Percentiles rank a stretch among this genome's conserved stretches.
Conservation (phyloP, 37 sponge, comb jelly and placozoan genomes). For the Halichondria panicea region DNA sequence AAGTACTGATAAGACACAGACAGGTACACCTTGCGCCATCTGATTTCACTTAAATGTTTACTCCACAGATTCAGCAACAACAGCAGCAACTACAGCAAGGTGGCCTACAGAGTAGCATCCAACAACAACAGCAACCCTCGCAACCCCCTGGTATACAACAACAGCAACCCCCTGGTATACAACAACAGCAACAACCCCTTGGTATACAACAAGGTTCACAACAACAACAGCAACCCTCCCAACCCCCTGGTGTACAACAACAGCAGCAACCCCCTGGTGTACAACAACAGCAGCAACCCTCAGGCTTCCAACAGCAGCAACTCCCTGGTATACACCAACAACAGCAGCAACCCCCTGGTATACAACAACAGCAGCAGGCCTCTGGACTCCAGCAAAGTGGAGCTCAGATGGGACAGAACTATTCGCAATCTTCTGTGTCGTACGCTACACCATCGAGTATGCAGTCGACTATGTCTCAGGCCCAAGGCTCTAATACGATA, state of each 20-base stretch:
- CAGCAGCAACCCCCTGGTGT: neutral
- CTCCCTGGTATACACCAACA: neutral
- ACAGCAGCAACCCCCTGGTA: slow-evolving; percentile 7
- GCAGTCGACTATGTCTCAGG: too few relatives aligned
- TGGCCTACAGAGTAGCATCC: neutral
- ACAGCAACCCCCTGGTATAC: neutral
- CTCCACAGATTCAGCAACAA: neutral
- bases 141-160: neutral
- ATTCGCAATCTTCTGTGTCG: too few relatives aligned
- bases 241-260: neutral
- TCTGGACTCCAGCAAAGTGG: slow-evolving; percentile 1
- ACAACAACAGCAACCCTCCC: slow-evolving; percentile 11
- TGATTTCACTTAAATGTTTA: too few relatives aligned
- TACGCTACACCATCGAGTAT: too few relatives aligned
- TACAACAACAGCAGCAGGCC: slow-evolving; percentile 6
- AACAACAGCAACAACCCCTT: neutral
- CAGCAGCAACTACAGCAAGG: neutral
- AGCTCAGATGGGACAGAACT: too few relatives aligned
- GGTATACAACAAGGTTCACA: slow-evolving; percentile 1
- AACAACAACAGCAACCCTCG: neutral
- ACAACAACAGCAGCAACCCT: neutral
- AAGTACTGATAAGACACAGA: slow-evolving; percentile 2
- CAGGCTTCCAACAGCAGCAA: neutral
- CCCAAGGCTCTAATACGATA: too few relatives aligned
- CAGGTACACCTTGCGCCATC: too few relatives aligned